Base-by-base conservation (phyloP, 2,113 vertebrate species). In the Camelus dromedarius region DNA sequence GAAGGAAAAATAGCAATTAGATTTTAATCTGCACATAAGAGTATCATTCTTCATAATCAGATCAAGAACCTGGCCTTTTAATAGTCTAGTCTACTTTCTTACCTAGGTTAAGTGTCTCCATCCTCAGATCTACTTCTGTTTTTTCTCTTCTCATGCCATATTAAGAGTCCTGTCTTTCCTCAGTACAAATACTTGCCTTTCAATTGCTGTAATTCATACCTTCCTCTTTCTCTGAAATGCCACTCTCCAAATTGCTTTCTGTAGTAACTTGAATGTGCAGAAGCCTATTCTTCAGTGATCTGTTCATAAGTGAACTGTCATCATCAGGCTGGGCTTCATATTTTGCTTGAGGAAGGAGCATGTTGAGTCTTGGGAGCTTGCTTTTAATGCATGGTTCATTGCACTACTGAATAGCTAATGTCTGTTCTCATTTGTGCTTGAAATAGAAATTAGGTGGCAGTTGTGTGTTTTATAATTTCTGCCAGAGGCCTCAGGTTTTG, bases 51-150 rank as follows among this genome's bases (percentile, higher is more conserved):
- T 94, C 8, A 48, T 79, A 82, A 83, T 83, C 67, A 92, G 42
- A 62, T 64, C 54, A 77, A 56, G 19, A 88, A 50, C 20, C n/a
- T 80, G 12, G 13, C 66, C 42, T 82, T 95, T 76, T 81, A 73
- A 46, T 90, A 77, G 88, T 94, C 67, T 82, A 67, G 32, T 77
- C 22, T 90, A 7, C 50, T 97, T 97, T 95, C 14, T 94, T 94
- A 62, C 32, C 50, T 86, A 16, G 19, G 11, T 56, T 72, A 56
- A 56, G 19, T 32, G 67, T 35, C n/a, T 86, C 7, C 58, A 66
- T 72, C 46, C 6, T 94, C 56, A 70, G 24, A 73, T 85, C 26
- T 91, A 9, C 35, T 66, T 80, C 48, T 80, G 1, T 82, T 77
- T 60, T 1, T 19, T 26, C 52, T 81, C 24, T 15, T 83, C 20